Conservation (phyloP, 2,113 vertebrate species). For the Labrus mixtus region DNA sequence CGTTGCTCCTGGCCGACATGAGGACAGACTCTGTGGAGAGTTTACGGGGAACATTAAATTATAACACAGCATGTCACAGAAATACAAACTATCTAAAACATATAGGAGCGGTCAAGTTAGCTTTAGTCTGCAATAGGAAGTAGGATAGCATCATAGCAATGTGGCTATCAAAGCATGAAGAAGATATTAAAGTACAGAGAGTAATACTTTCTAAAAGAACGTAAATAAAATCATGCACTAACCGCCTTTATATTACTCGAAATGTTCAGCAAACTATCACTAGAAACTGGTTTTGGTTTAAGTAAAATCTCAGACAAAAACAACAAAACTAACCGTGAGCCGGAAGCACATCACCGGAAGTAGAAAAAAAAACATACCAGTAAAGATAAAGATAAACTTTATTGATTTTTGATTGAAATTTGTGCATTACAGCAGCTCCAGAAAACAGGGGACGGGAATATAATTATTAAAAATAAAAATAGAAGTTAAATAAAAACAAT, state of each 20-base stretch:
- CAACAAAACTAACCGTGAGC: neutral
- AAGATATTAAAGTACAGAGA: neutral
- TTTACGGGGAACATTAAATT: neutral
- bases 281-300: neutral
- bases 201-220: neutral
- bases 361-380: neutral
- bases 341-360: conserved; percentile 49
- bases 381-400: too few species aligned
- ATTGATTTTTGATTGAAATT: too few species aligned
- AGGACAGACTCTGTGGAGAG: neutral
- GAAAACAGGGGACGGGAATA: too few species aligned
- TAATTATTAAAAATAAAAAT: too few species aligned
- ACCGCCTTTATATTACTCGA: neutral
- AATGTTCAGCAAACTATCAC: neutral
- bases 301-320: neutral
- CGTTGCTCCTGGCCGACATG: conserved; percentile 63
- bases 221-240: neutral
- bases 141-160: neutral
- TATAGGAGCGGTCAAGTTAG: neutral
- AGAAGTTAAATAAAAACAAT: too few species aligned
- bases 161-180: neutral
- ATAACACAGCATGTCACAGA: neutral
- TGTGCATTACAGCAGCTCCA: too few species aligned
- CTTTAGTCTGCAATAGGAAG: neutral
- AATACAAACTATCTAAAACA: neutral